A percentile compares a stretch with the other conserved stretches of the same genome.
Evolutionary conservation across 2,113 vertebrate species (phyloP).

Genomic region (Murina feae): DNA sequence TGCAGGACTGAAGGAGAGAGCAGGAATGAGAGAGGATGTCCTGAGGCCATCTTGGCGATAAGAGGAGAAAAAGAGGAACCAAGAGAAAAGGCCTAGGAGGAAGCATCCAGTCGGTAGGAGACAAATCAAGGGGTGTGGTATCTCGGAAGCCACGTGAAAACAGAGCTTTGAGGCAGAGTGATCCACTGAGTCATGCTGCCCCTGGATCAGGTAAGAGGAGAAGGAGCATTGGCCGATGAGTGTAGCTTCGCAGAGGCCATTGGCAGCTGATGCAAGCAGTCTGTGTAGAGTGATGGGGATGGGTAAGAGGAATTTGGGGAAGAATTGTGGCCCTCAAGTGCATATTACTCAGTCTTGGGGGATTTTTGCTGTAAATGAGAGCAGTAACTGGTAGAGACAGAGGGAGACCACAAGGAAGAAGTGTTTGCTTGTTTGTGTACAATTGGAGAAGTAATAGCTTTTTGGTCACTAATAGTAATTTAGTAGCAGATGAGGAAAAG

Average conservation of each 20-base stretch:
- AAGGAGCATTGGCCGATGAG: rapidly evolving
- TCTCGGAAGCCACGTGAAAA: not conserved
- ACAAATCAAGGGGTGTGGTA: not conserved
- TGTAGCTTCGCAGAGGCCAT: not conserved
- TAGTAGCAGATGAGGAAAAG: not conserved
- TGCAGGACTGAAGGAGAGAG: not conserved
- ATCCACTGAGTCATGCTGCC: not conserved
- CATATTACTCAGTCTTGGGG: too few relatives aligned
- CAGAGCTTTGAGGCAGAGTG: not conserved
- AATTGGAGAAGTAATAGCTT: not conserved
- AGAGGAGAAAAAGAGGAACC: constrained; percentile 17
- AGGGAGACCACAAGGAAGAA: not conserved
- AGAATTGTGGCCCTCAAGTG: not conserved
- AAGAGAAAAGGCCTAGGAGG: not conserved
- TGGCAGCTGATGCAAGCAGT: not conserved
- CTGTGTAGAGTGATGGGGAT: not conserved
- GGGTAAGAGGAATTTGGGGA: not conserved
- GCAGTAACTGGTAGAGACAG: not conserved
- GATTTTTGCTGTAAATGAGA: not conserved
- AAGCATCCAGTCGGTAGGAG: not conserved
- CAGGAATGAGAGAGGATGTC: not conserved
- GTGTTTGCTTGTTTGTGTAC: not conserved
- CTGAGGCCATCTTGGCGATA: not conserved
- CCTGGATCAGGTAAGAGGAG: not conserved
- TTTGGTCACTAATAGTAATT: not conserved